Conservation (phyloP, 2,113 vertebrate species). For the Ondatra zibethicus region DNA sequence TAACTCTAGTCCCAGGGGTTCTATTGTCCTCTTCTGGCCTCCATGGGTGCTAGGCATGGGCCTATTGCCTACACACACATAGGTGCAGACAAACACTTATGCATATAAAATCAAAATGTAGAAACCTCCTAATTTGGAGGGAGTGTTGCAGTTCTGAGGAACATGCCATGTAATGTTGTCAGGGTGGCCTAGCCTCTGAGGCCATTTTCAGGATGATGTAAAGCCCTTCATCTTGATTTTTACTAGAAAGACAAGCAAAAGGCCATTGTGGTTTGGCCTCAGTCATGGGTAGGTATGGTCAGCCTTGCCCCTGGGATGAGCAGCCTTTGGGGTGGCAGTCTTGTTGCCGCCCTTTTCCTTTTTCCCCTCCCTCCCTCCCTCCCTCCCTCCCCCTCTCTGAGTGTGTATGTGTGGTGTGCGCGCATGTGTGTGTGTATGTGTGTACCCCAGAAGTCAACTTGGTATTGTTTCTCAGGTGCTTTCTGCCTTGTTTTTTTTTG, state of each 20-base stretch:
- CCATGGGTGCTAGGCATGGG: neutral
- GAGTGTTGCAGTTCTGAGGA: neutral
- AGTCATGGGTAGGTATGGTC: neutral
- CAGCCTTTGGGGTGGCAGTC: neutral
- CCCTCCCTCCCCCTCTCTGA: too few relatives aligned
- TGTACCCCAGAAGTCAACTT: neutral
- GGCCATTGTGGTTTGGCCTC: neutral
- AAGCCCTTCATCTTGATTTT: neutral
- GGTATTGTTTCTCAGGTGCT: neutral
- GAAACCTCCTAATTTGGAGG: neutral
- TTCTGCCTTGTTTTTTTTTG: neutral
- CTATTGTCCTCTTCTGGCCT: neutral
- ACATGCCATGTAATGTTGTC: neutral
- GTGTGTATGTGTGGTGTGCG: neutral
- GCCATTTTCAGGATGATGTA: neutral
- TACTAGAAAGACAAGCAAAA: neutral
- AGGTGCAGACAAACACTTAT: neutral
- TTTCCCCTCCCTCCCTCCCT: neutral
- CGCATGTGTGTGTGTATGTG: neutral
- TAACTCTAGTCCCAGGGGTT: neutral
- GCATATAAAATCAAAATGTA: neutral
- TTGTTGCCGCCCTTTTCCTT: too few relatives aligned
- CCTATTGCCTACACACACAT: neutral
- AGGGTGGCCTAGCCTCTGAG: neutral
- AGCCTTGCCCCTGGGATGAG: neutral